Conservation (phyloP, 2,113 vertebrate genomes). For the Neoarius graeffei region DNA sequence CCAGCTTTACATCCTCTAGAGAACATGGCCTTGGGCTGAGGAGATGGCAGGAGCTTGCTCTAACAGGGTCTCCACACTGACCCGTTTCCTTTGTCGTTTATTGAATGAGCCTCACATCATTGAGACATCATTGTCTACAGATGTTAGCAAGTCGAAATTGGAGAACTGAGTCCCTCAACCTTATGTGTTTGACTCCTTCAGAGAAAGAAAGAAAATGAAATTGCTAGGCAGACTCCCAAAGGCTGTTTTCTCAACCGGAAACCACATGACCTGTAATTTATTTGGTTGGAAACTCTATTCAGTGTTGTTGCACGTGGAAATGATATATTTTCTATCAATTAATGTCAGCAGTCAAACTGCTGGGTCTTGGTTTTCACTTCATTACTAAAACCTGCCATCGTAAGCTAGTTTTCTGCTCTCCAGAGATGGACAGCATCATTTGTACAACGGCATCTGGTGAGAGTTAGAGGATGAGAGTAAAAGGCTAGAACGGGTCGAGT, state of each 20-base stretch:
- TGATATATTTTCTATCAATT: slow-evolving; percentile 9
- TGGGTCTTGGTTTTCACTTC: slow-evolving; percentile 10
- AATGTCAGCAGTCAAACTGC: slow-evolving; percentile 1
- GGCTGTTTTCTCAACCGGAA: not conserved
- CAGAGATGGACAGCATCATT: slow-evolving; percentile 15
- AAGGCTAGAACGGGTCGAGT: not conserved
- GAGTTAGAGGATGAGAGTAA: not conserved
- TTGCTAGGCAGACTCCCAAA: not conserved
- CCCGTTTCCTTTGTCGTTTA: slow-evolving; percentile 41
- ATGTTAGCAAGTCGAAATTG: not conserved
- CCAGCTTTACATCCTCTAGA: not conserved
- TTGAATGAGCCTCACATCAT: not conserved
- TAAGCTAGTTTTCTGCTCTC: not conserved
- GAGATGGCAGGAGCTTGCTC: not conserved
- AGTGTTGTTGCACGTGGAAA: not conserved
- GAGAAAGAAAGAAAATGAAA: not conserved
- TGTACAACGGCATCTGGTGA: slow-evolving; percentile 22
- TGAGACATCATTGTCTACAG: not conserved
- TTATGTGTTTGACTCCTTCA: slow-evolving; percentile 2
- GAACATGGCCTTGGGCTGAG: slow-evolving; percentile 28
- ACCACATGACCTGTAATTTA: not conserved
- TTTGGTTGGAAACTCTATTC: not conserved
- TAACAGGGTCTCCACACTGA: slow-evolving; percentile 19
- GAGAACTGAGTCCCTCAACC: not conserved
- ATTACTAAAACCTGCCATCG: not conserved